Percentiles rank a stretch among this genome's conserved stretches.
Conservation (phyloP, 2,113 vertebrate genomes). For the Nibea albiflora region DNA sequence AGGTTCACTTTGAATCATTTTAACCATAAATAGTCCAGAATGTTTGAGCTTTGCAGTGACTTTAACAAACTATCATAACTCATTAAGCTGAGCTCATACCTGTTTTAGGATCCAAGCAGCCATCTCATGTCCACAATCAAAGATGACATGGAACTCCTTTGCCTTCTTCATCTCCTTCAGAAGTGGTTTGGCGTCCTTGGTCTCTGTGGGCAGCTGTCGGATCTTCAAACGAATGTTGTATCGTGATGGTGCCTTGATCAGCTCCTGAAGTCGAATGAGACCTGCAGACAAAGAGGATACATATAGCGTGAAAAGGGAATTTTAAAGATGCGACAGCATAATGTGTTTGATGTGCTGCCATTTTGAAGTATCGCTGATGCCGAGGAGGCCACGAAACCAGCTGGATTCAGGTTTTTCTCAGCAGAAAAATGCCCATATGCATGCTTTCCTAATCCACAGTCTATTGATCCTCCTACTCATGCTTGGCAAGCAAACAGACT, state of each 20-base stretch:
- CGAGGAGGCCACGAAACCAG: slow-evolving; percentile 55
- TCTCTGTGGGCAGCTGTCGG: slow-evolving; percentile 95
- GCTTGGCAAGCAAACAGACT: slow-evolving; percentile 66
- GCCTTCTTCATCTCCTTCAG: slow-evolving; percentile 99
- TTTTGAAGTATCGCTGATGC: slow-evolving; percentile 62
- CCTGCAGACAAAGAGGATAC: slow-evolving; percentile 85
- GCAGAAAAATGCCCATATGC: slow-evolving; percentile 63
- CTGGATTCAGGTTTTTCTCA: slow-evolving; percentile 58
- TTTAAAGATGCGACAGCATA: slow-evolving; percentile 53
- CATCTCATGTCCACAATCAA: slow-evolving; percentile 98
- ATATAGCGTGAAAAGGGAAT: slow-evolving; percentile 52
- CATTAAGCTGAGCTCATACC: slow-evolving; percentile 78
- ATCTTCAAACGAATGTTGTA: slow-evolving; percentile 98
- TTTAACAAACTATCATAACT: slow-evolving; percentile 12
- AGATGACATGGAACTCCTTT: slow-evolving; percentile 98
- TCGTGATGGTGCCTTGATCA: slow-evolving; percentile 98
- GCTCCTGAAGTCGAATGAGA: slow-evolving; percentile 97
- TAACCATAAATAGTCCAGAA: background rate
- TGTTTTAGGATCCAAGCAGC: slow-evolving; percentile 98
- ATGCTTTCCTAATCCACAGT: slow-evolving; percentile 67
- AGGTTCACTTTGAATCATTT: background rate
- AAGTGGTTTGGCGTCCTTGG: slow-evolving; percentile 97
- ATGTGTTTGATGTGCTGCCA: slow-evolving; percentile 72
- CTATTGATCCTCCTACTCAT: slow-evolving; percentile 76
- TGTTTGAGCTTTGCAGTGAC: background rate